Base-by-base conservation (phyloP, 2,797 vertebrate species). In the Pseudocheirus occidentalis region DNA sequence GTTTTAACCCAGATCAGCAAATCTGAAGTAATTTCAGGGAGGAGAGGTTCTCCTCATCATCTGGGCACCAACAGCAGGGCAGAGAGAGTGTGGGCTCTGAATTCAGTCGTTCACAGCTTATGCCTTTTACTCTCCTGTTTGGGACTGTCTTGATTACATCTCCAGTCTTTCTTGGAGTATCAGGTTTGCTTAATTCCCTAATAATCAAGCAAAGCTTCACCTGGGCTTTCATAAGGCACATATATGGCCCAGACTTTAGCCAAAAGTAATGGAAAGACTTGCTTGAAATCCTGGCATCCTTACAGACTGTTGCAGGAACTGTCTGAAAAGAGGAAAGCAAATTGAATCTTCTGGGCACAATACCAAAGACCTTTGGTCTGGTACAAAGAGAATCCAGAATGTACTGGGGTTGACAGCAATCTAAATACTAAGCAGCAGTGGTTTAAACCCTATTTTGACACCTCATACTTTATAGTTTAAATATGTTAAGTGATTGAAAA, bases 281-380 rank as follows among this genome's bases (percentile, higher is more conserved):
- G 0, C 59, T 28, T 34, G 31, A 34, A 66, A 66, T 73, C 18
- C 62, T 18, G 62, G 16, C 34, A 62, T 73, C 34, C 14, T 34
- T n/a, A 0, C 0, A 6, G 62, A 73, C 14, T 46, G 40, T 46
- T 46, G n/a, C n/a, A n/a, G n/a, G n/a, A 24, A 46, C 73, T 81
- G 73, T 46, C n/a, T 24, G 73, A 46, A 46, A 46, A 40, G 46
- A 6, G 21, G 11, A 46, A 81, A 40, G 21, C 5, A 14, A 81
- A 46, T 4, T 0, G 21, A 7, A 21, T 14, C 66, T 40, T 73
- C 66, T 3, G 0, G 4, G 6, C 66, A 40, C 66, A 21, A 0
- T 1, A 5, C n/a, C 10, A 73, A 40, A 40, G n/a, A 40, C 62
- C 34, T 66, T 16, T 73, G n/a, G 34, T 73, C 62, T 73, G 62